A percentile compares a stretch with the other conserved stretches of the same genome.
Conservation (phyloP, 2,888 invertebrate genomes). For the Dorcus parallelipipedus region DNA sequence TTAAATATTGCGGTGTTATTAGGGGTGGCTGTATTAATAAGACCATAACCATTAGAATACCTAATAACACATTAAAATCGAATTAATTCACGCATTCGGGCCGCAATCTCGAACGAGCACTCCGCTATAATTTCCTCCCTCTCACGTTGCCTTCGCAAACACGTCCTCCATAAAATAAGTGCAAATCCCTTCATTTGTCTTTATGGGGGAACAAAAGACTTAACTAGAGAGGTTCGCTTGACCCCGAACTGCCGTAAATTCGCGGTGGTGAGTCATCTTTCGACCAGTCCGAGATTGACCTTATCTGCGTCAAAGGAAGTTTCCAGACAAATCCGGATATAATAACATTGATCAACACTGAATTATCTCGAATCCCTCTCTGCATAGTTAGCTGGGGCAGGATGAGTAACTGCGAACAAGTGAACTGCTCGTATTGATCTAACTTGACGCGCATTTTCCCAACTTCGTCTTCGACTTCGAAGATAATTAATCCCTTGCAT, state of each 20-base stretch:
- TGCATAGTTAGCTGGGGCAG: not conserved
- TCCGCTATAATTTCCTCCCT: not conserved
- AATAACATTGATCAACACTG: conserved; percentile 16
- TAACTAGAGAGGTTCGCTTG: conserved; percentile 33
- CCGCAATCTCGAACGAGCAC: not conserved
- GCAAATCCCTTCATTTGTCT: conserved; percentile 49
- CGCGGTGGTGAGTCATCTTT: conserved; percentile 33
- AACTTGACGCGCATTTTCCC: too few relatives aligned
- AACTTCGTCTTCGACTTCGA: too few relatives aligned
- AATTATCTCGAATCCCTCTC: conserved; percentile 7
- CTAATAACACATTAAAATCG: not conserved
- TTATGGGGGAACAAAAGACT: conserved; percentile 45
- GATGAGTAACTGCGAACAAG: too few relatives aligned
- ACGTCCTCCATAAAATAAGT: conserved; percentile 43
- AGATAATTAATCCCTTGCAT: too few relatives aligned
- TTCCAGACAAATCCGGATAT: conserved; percentile 21
- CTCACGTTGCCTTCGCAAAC: conserved; percentile 24
- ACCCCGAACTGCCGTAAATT: conserved; percentile 35
- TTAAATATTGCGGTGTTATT: too few relatives aligned
- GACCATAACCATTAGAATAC: too few relatives aligned
- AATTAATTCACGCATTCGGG: not conserved
- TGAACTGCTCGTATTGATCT: too few relatives aligned
- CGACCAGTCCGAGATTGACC: conserved; percentile 19
- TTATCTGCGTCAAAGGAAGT: conserved; percentile 17
- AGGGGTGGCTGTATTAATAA: too few relatives aligned